phyloP scores from a whole-genome alignment of 35 echinoderm and acorn worm genomes.

The Chiridota heheva region DNA sequence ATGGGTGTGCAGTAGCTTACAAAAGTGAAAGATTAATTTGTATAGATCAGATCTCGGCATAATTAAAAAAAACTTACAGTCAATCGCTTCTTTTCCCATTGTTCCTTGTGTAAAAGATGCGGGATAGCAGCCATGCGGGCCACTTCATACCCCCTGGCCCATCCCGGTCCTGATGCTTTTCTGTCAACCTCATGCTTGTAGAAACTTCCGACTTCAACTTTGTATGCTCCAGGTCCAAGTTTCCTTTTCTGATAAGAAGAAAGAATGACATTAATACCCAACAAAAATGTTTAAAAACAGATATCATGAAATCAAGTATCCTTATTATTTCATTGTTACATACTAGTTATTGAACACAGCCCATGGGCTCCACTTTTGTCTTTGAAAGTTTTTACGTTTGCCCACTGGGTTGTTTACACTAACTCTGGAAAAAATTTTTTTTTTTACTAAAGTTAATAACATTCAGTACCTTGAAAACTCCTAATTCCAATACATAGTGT shows the following conservation, averaged over 20 bases:
- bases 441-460: too few species aligned
- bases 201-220: conserved; percentile 86
- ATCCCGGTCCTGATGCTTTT: conserved; percentile 90
- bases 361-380: too few species aligned
- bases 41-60: background rate
- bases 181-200: conserved; percentile 69
- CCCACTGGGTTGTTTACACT: too few species aligned
- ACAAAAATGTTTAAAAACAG: background rate
- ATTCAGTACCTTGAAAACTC: too few species aligned
- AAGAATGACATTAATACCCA: background rate
- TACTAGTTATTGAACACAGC: background rate
- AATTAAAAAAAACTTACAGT: conserved; percentile 51
- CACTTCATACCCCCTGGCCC: conserved; percentile 89
- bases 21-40: too few species aligned
- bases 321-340: background rate
- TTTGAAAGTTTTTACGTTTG: too few species aligned
- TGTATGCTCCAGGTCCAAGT: conserved; percentile 79
- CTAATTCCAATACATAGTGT: too few species aligned
- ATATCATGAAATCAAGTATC: background rate
- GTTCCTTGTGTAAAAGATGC: conserved; percentile 94
- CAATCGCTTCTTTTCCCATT: conserved; percentile 97
- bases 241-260: conserved; percentile 75
- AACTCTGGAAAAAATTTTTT: too few species aligned
- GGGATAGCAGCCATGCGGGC: conserved; percentile 84
- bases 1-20: too few species aligned